Conservation (phyloP, 2,113 vertebrate genomes). For the Thamnophis sirtalis region DNA sequence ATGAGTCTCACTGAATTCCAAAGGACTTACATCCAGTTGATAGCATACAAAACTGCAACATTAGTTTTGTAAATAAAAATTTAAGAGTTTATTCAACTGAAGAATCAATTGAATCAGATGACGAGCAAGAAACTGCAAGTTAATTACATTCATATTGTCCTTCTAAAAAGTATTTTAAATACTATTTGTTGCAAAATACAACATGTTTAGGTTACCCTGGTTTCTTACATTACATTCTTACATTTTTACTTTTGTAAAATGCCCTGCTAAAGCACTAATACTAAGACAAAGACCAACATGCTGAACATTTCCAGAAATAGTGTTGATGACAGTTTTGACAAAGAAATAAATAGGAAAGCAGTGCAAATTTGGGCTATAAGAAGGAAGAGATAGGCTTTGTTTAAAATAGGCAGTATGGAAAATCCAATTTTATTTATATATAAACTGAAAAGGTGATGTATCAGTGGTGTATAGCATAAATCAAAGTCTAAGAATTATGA, state of each 20-base stretch:
- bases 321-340: slow-evolving; percentile 25
- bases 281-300: neutral
- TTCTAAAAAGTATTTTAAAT: slow-evolving; percentile 6
- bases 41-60: neutral
- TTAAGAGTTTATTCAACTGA: neutral
- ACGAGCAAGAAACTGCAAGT: neutral
- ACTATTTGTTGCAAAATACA: neutral
- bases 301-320: slow-evolving; percentile 42
- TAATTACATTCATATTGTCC: neutral
- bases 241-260: neutral
- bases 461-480: slow-evolving; percentile 54
- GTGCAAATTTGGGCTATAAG: slow-evolving; percentile 47
- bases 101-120: neutral
- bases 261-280: neutral
- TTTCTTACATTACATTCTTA: neutral
- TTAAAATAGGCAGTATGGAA: slow-evolving; percentile 64
- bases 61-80: neutral
- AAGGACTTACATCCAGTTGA: neutral
- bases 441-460: slow-evolving; percentile 50
- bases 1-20: neutral
- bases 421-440: slow-evolving; percentile 64
- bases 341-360: slow-evolving; percentile 65
- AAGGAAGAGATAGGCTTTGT: slow-evolving; percentile 56
- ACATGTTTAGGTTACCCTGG: neutral
- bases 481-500: slow-evolving; percentile 30